Conservation (phyloP, 2,888 invertebrate species). For the Tenthredo distinguenda region DNA sequence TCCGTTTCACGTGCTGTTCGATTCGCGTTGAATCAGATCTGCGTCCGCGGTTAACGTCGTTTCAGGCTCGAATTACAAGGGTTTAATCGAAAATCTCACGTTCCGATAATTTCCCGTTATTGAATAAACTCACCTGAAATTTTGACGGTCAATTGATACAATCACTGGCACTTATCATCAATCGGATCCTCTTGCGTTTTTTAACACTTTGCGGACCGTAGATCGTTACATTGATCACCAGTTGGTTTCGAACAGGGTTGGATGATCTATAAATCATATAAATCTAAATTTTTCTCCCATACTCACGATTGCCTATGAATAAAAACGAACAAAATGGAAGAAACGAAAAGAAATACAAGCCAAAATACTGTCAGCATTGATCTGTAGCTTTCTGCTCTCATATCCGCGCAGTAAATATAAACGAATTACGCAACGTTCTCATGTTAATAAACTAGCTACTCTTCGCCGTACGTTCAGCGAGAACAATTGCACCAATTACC, state of each 20-base stretch:
- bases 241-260: not conserved
- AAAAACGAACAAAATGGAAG: not conserved
- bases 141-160: constrained; percentile 42
- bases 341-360: not conserved
- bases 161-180: constrained; percentile 31
- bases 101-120: not conserved
- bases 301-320: too few species aligned
- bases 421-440: constrained; percentile 10
- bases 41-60: not conserved
- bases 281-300: not conserved
- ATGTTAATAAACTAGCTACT: constrained; percentile 1
- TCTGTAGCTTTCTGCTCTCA: not conserved
- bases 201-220: not conserved
- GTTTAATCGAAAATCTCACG: not conserved
- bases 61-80: not conserved
- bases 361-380: not conserved
- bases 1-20: not conserved
- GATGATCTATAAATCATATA: constrained; percentile 9
- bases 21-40: not conserved
- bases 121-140: constrained; percentile 43
- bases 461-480: not conserved
- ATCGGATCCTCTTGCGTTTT: constrained; percentile 28
- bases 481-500: constrained; percentile 39
- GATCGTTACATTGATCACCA: constrained; percentile 15
- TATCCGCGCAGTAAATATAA: not conserved